These are phyloP conservation scores for Abrostola triplasia DNA, from an alignment of 2,888 invertebrate species.

Conservation along the genomic window DNA sequence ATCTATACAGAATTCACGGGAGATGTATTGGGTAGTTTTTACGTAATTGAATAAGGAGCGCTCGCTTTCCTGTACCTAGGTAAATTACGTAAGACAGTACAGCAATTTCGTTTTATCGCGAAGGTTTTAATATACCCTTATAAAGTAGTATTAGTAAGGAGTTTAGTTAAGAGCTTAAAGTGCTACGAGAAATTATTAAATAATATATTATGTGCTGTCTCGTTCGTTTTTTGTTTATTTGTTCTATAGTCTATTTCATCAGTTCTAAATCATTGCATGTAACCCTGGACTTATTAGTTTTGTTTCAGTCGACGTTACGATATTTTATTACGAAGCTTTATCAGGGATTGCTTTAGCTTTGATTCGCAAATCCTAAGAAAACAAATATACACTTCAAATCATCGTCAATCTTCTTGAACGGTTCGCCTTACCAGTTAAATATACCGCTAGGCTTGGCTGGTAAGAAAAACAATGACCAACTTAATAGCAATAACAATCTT, in stretches of 20 bases:
- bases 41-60: constrained; percentile 43
- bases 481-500: constrained; percentile 23
- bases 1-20: constrained; percentile 20
- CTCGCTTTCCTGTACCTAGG: constrained; percentile 10
- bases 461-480: constrained; percentile 10
- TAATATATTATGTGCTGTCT: no score
- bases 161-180: not conserved
- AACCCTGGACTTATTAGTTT: not conserved
- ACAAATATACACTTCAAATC: constrained; percentile 22
- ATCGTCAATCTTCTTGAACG: constrained; percentile 32
- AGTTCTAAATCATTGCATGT: not conserved
- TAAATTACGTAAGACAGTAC: not conserved
- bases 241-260: not conserved
- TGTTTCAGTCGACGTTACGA: not conserved
- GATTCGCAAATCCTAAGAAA: constrained; percentile 29
- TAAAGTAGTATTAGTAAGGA: not conserved
- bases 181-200: not conserved
- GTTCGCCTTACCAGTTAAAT: constrained; percentile 14
- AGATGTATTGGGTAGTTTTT: constrained; percentile 37
- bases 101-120: not conserved
- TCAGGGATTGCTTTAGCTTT: constrained; percentile 12
- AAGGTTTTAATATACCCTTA: not conserved
- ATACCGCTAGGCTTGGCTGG: constrained; percentile 4
- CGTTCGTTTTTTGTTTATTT: no score
- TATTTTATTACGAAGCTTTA: constrained; percentile 17